Base-by-base conservation (phyloP, 2,888 invertebrate genomes). In the Baronia brevicornis region DNA sequence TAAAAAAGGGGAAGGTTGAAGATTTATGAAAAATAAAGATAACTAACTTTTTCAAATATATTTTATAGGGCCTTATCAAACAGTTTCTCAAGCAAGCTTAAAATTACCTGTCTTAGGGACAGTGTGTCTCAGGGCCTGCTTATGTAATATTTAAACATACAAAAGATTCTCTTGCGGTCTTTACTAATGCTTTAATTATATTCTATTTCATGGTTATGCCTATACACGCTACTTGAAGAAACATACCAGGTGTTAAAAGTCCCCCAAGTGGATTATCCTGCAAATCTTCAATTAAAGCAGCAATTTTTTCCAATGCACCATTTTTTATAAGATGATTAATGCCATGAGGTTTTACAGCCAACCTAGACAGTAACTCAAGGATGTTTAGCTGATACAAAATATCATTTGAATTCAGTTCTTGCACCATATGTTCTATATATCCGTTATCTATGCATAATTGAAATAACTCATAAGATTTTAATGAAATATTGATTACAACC, bases 361-460 rank as follows among this genome's bases (percentile, higher is more conserved):
- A 70, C 25, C 89, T 87, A 0, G 91, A 90, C 18, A 96, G 60
- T 21, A 94, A 71, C 68, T 96, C 94, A 28, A 97, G 68, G 29
- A 93, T 87, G 61, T 95, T 96, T 37, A 96, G 77, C 64, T 93
- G 91, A 21, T 93, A 75, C 26, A 96, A 72, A 20, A 94, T 72
- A 73, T 96, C 96, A 39, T 89, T 85, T 23, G 86, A 86, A 27
- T 89, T 77, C 9, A 94, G 60, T 59, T 93, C 90, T 13, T 85
- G 66, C 8, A 94, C 60, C 50, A 95, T 87, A 38, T 85, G 85
- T 7, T 87, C 82, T 20, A 95, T 67, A 28, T 94, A 87, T 7
- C 90, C 90, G 33, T 86, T 71, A 5, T 86, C 80, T 15, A 85
- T 80, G 6, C 91, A 86, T 15, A 86, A 68, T 23, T 86, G 73